A percentile compares a stretch with the other conserved stretches of the same genome.
Conservation (phyloP, 2,888 invertebrate species). For the Aphodius granarius region DNA sequence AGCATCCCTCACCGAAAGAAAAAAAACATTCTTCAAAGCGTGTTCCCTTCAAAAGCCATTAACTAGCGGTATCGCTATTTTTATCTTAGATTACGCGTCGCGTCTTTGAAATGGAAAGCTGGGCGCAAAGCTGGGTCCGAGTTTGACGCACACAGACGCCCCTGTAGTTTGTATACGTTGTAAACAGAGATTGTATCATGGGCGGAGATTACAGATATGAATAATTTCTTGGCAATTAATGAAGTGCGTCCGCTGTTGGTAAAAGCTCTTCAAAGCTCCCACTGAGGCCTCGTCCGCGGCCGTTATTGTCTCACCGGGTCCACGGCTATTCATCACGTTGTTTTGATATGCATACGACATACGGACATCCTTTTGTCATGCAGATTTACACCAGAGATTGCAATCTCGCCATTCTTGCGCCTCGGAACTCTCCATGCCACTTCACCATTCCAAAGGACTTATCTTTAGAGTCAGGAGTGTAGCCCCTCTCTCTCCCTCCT, state of each 20-base stretch:
- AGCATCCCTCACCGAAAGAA: neutral
- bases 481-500: neutral
- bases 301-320: conserved; percentile 46
- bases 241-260: conserved; percentile 47
- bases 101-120: conserved; percentile 1
- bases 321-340: conserved; percentile 46
- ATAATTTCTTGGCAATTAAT: conserved; percentile 52
- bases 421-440: neutral
- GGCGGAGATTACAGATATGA: conserved; percentile 52
- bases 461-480: neutral
- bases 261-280: conserved; percentile 48
- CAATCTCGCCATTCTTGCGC: conserved; percentile 38
- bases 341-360: conserved; percentile 48
- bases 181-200: conserved; percentile 50
- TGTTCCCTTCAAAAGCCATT: neutral
- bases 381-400: conserved; percentile 49
- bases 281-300: conserved; percentile 44
- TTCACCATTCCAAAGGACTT: neutral
- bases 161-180: conserved; percentile 21
- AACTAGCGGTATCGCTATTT: conserved; percentile 9
- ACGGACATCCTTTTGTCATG: conserved; percentile 45
- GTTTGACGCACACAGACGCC: neutral
- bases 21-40: neutral
- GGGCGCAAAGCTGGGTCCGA: neutral
- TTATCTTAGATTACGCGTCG: conserved; percentile 9